Base-by-base conservation (phyloP, 2,113 vertebrate genomes). In the Platysternon megacephalum region DNA sequence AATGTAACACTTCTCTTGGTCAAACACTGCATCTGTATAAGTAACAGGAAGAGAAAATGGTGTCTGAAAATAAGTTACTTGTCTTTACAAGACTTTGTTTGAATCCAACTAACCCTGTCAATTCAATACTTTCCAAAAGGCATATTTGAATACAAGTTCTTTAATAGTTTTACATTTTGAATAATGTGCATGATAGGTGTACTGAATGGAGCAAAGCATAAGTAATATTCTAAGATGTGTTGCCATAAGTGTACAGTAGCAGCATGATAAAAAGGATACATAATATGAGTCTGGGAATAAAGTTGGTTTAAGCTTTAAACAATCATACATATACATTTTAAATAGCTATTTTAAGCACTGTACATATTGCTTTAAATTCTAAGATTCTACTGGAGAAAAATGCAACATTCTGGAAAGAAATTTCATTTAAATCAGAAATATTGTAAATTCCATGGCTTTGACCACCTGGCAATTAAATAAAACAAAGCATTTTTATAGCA, bases 1-100 rank as follows among this genome's bases (percentile, higher is more conserved):
- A 97, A 97, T 87, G 65, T 95, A 97, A 95, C 92, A 95, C 88
- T 96, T 93, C 90, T 89, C 82, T 95, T 94, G 89, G 94, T 94
- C 96, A 98, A 97, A 96, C 88, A 97, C 0, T 16, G 32, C 53
- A 91, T 80, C 79, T 89, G 86, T 93, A 94, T 82, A 95, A 94
- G 94, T 76, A 97, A 94, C 85, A 96, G 85, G 81, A 93, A 91
- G 89, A 92, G 93, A 94, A 97, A 92, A 95, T 93, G 79, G 53
- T 39, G 28, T 96, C 93, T 96, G 87, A 97, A 97, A 97, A 97
- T 91, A 95, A 95, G 88, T 86, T 94, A 95, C 91, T 97, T 95
- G 92, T 52, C 49, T 51, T 81, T 72, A 95, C 46, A 88, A 93
- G 88, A 93, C 96, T 92, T 87, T 92, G 92, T 97, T 97, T 96